Evolutionary conservation across 2,888 invertebrate species (phyloP).

Genomic region (Panzeria rudis): DNA sequence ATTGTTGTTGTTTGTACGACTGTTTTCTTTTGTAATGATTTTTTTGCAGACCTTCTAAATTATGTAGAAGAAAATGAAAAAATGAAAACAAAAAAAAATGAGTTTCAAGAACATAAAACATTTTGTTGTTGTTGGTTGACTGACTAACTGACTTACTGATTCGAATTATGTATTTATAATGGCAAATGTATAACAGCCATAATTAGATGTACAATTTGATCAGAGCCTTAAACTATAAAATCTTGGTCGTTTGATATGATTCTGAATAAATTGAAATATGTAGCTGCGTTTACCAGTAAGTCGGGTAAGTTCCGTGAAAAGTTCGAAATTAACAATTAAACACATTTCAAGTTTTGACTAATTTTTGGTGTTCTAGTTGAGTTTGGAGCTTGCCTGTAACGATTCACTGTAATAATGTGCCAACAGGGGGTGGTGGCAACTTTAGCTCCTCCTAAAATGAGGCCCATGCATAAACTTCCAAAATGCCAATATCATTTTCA

Average conservation of each 20-base stretch:
- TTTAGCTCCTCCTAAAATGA: too few relatives aligned
- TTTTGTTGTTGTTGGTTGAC: not conserved
- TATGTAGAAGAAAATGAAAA: not conserved
- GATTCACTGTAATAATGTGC: too few relatives aligned
- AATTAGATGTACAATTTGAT: not conserved
- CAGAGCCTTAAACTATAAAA: not conserved
- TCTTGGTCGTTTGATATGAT: not conserved
- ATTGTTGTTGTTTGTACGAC: constrained; percentile 12
- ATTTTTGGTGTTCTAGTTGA: too few relatives aligned
- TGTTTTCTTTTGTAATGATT: not conserved
- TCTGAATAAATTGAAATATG: too few relatives aligned
- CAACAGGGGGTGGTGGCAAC: too few relatives aligned
- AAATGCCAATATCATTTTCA: too few relatives aligned
- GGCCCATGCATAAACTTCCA: too few relatives aligned
- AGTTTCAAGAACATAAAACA: constrained; percentile 39
- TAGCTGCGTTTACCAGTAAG: too few relatives aligned
- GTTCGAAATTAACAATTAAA: too few relatives aligned
- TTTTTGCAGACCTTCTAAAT: constrained; percentile 11
- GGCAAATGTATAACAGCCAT: not conserved
- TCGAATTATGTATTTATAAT: not conserved
- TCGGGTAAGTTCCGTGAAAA: too few relatives aligned
- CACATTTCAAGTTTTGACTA: too few relatives aligned
- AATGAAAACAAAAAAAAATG: constrained; percentile 3
- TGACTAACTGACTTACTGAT: not conserved
- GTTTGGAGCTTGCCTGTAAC: too few relatives aligned